Percentiles rank a stretch among this genome's conserved stretches.
phyloP scores from a whole-genome alignment of 2,113 vertebrate species.

The Pica pica region DNA sequence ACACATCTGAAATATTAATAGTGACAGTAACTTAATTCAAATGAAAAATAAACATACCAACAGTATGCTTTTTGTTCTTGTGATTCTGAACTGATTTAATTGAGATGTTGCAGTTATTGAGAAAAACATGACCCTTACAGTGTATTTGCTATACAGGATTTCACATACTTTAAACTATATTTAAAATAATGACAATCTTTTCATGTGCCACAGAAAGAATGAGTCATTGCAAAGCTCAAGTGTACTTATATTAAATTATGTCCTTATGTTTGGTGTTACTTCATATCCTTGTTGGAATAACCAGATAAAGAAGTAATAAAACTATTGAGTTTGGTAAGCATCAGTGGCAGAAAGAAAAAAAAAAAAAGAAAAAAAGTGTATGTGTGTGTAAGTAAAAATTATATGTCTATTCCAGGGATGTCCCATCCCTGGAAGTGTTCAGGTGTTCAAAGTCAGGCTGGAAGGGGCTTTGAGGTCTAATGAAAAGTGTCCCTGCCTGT shows the following conservation, averaged over 20 bases:
- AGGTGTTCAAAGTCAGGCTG: neutral
- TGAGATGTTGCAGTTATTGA: neutral
- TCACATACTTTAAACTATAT: neutral
- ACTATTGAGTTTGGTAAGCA: neutral
- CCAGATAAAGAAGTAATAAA: neutral
- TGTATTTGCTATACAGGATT: neutral
- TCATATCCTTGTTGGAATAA: neutral
- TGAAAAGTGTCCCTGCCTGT: neutral
- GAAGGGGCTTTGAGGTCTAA: neutral
- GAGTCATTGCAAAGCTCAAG: neutral
- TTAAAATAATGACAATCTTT: neutral
- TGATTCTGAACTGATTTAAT: neutral
- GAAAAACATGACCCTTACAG: neutral
- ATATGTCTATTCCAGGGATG: neutral
- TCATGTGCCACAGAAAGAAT: neutral
- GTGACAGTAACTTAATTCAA: neutral
- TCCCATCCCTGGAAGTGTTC: neutral
- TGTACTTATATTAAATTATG: neutral
- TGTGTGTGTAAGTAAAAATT: neutral
- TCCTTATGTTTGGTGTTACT: neutral
- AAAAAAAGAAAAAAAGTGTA: no score
- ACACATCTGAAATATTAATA: conserved; percentile 32
- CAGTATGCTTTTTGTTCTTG: neutral
- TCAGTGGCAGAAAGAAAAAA: neutral
- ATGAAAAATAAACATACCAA: neutral